A percentile compares a stretch with the other conserved stretches of the same genome.
phyloP scores from a whole-genome alignment of 2,797 vertebrate genomes.

The Tauraco hartlaubi region DNA sequence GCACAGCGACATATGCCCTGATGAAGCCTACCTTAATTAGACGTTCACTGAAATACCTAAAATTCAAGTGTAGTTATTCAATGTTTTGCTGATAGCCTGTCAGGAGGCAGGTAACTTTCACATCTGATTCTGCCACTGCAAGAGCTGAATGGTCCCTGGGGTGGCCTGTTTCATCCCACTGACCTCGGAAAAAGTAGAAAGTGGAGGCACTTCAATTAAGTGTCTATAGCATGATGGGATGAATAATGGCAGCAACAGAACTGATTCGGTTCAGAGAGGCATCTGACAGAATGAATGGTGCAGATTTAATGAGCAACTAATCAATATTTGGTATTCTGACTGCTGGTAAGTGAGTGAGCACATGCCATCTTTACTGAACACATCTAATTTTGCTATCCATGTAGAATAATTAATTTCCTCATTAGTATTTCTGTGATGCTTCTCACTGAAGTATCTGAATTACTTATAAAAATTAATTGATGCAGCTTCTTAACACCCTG shows the following conservation, averaged over 20 bases:
- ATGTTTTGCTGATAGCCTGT: not conserved
- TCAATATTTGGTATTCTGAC: slow-evolving; percentile 61
- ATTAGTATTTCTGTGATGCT: slow-evolving; percentile 37
- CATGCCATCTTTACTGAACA: slow-evolving; percentile 48
- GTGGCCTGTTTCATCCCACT: not conserved
- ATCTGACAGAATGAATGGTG: slow-evolving; percentile 42
- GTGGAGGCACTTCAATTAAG: slow-evolving; percentile 3
- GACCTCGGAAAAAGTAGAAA: not conserved
- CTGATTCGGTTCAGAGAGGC: not conserved
- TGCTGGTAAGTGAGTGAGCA: not conserved
- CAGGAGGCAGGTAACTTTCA: not conserved
- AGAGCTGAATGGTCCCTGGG: not conserved
- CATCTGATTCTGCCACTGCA: not conserved
- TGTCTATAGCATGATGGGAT: not conserved
- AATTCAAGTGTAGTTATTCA: not conserved
- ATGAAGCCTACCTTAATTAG: not conserved
- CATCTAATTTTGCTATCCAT: slow-evolving; percentile 28
- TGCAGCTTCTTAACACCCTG: not conserved
- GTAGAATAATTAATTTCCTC: slow-evolving; percentile 62
- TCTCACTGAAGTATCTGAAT: slow-evolving; percentile 4
- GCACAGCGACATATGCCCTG: not conserved
- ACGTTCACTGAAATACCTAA: not conserved
- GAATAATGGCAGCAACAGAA: slow-evolving; percentile 23
- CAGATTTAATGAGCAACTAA: slow-evolving; percentile 56
- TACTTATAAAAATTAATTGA: slow-evolving; percentile 33